Evolutionary conservation across 92 coral and sea anemone species (phyloP), one percentile per base, ranked within the genome.

Genomic region (Chrysogorgia sp.): DNA sequence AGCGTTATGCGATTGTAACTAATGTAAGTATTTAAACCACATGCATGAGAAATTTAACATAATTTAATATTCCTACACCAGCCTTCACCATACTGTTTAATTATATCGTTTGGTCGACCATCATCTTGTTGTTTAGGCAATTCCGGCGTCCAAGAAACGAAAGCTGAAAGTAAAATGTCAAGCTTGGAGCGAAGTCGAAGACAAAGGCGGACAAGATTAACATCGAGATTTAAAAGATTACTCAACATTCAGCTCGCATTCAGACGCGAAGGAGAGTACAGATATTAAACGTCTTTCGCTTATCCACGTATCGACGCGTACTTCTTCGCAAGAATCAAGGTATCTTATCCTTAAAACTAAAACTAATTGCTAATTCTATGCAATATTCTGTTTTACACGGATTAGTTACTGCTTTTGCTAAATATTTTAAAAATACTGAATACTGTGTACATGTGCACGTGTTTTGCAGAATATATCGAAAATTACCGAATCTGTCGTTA

Each of bases 1-100:
- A 24, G 98, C 94, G 0, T 93, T 93, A 63, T 97, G 98, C 8
- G 98, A 93, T n/a, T 58, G 88, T 93, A 63, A 93, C 98, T 35
- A 93, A 93, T 61, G 97, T 93, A 87, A 81, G 91, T 67, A 14
- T 12, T 60, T 3, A 26, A 63, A 31, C 10, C 1, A n/a, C n/a
- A n/a, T n/a, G n/a, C n/a, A n/a, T n/a, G n/a, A n/a, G n/a, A n/a
- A n/a, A n/a, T n/a, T n/a, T n/a, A n/a, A n/a, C n/a, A n/a, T n/a
- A 48, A n/a, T 1, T 48, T 48, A 22, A 14, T 48, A 1, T 22
- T 48, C 21, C 56, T 48, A 48, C 56, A 14, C 15, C 19, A 14
- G 1, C 15, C 56, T 14, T 14, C 2, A 48, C 21, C 56, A 48
- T 48, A 14, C 56, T 48, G 2, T 22, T 22, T 48, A 14, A 22